Conservation (phyloP, 2,113 vertebrate species). For the Catharus fuscescens region DNA sequence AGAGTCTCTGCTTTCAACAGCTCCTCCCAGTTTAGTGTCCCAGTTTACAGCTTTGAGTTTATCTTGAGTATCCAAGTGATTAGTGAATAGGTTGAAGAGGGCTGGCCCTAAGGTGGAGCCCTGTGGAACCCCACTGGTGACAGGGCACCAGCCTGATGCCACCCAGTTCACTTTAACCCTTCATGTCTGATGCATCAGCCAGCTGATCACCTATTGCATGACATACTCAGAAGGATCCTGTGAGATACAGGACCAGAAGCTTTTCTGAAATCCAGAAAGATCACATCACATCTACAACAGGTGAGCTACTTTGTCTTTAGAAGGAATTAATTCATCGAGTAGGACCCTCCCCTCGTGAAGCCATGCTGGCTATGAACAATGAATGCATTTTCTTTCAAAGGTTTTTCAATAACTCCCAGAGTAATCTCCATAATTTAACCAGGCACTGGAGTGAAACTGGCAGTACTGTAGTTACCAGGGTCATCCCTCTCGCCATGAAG, state of each 20-base stretch:
- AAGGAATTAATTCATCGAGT: neutral
- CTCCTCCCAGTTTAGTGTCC: neutral
- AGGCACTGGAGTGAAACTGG: neutral
- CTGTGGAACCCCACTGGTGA: neutral
- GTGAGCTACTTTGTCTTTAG: neutral
- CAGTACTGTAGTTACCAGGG: neutral
- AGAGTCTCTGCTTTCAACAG: neutral
- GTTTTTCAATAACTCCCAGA: neutral
- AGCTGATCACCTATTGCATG: neutral
- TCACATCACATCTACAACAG: neutral
- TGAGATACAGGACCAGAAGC: neutral
- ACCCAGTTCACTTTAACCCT: neutral
- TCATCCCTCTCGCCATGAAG: neutral
- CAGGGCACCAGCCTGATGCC: neutral
- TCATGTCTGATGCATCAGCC: neutral
- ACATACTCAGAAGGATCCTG: neutral
- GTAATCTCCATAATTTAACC: neutral
- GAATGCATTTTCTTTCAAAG: neutral
- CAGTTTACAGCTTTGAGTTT: neutral
- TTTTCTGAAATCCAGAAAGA: neutral
- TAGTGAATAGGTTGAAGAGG: neutral
- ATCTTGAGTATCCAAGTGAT: neutral
- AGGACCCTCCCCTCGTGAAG: neutral
- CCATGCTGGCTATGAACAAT: neutral
- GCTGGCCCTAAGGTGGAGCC: accelerated